phyloP scores from a whole-genome alignment of 2,888 invertebrate species.

The Bugulina stolonifera region DNA sequence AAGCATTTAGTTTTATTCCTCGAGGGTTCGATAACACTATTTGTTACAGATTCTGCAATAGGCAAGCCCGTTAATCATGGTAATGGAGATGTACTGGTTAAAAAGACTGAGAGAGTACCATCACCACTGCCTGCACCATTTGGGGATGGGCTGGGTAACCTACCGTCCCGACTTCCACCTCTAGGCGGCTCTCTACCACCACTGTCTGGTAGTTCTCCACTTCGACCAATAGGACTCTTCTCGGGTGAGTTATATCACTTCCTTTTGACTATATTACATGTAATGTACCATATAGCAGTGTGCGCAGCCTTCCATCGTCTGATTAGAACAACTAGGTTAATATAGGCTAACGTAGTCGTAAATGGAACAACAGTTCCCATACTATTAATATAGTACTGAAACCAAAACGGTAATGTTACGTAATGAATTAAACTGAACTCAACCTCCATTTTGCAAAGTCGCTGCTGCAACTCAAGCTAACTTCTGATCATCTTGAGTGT shows the following conservation, averaged over 20 bases:
- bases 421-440: too few species aligned
- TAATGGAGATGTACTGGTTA: not conserved
- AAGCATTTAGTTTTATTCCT: not conserved
- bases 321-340: too few species aligned
- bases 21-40: too few species aligned
- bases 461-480: too few species aligned
- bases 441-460: too few species aligned
- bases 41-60: not conserved
- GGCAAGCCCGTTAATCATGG: not conserved
- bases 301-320: not conserved
- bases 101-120: not conserved
- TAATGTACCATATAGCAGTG: not conserved
- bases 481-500: too few species aligned
- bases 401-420: too few species aligned
- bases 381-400: too few species aligned
- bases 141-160: constrained; percentile 10
- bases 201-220: constrained; percentile 9
- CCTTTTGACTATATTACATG: not conserved
- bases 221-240: not conserved
- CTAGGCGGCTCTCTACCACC: not conserved
- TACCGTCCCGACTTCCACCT: constrained; percentile 17
- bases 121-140: constrained; percentile 21
- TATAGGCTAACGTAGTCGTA: too few species aligned
- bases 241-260: constrained; percentile 1
- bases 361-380: too few species aligned